Conservation (phyloP, 2,113 vertebrate genomes). For the Dicaeum eximium region DNA sequence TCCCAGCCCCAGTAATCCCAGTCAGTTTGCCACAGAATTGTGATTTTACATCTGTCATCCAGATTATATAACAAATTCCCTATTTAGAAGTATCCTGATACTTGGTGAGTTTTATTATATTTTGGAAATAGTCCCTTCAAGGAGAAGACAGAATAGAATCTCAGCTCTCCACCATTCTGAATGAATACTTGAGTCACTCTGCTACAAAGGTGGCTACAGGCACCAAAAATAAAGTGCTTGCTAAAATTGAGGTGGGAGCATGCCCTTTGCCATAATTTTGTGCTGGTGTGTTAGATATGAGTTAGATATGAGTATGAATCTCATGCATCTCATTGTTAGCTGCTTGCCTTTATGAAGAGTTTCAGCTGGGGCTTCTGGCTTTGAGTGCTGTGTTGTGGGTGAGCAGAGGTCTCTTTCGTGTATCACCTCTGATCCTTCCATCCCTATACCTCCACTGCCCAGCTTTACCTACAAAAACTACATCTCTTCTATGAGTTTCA, state of each 20-base stretch:
- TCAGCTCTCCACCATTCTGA: not conserved
- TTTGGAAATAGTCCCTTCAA: not conserved
- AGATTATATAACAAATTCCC: not conserved
- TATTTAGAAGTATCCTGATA: not conserved
- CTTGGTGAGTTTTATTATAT: not conserved
- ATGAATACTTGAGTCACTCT: not conserved
- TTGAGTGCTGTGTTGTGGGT: not conserved
- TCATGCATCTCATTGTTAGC: not conserved
- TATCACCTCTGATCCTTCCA: not conserved
- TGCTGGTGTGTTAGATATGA: not conserved
- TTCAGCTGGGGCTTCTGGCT: not conserved
- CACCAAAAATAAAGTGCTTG: not conserved
- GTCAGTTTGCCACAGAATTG: fast-evolving
- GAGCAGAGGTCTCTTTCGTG: not conserved
- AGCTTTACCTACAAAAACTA: not conserved
- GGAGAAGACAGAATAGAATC: not conserved
- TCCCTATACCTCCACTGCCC: not conserved
- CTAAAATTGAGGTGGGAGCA: not conserved
- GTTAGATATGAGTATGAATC: not conserved
- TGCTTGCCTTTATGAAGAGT: not conserved
- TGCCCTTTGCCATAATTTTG: not conserved
- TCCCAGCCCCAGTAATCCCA: not conserved
- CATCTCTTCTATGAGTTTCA: not conserved
- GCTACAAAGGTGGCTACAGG: not conserved
- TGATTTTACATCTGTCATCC: not conserved